Base-by-base conservation (phyloP, 1,140 invertebrate genomes). In the Lamellibrachia luymesi region DNA sequence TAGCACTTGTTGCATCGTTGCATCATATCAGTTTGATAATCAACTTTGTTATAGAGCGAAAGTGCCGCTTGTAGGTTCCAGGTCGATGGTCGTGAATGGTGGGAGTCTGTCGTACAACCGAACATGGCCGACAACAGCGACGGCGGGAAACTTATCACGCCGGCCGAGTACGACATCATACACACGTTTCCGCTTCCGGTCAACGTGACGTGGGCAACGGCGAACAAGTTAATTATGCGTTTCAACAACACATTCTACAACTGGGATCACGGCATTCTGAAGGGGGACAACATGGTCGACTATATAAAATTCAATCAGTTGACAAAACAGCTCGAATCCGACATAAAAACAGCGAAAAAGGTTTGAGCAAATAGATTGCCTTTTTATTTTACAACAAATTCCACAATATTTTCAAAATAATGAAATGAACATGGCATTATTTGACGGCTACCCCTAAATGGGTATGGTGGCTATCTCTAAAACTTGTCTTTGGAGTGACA, bases 91-190 rank as follows among this genome's bases (percentile, higher is more conserved):
- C 64, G 64, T 80, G 50, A 80, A n/a, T 93, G 93, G 93, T 92
- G 50, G 50, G n/a, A 89, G 38, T 56, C 52, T 56, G 50, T 92
- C 17, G 25, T 93, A 38, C 51, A 93, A 50, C 93, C 93, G n/a
- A 91, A 56, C 50, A 90, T 93, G 51, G 91, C 90, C 50, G 93
- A 93, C 52, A 92, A 51, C 17, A 93, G 93, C 51, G 90, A 91
- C 10, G 93, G 93, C n/a, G 93, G 93, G n/a, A 51, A 89, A 22
- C 27, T 93, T 6, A 90, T 93, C 50, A 93, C 93, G 64, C 49
- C 17, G 51, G n/a, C 90, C 27, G 93, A 93, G 27, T 93, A 50
- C 56, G 51, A 92, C 50, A n/a, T 56, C 13, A 91, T 93, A 22
- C 51, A 64, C 50, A 92, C 49, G 27, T 50, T 51, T 93, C 91